Evolutionary conservation across 2,888 invertebrate genomes (phyloP).

Genomic region (Eupelmus urozonus): DNA sequence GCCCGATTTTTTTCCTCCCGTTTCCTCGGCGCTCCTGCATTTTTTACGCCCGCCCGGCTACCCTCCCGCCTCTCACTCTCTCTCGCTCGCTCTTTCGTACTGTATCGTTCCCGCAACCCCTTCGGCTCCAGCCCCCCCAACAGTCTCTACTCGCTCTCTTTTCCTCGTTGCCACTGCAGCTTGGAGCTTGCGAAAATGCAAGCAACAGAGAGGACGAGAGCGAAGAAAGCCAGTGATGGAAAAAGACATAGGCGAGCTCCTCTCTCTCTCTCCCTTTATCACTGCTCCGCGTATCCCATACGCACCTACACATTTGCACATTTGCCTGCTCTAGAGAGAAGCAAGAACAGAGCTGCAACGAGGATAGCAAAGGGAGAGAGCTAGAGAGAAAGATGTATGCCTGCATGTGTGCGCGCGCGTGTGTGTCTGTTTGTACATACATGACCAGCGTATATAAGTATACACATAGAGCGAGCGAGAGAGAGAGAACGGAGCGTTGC

Average conservation of each 20-base stretch:
- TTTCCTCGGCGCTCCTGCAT: constrained; percentile 71
- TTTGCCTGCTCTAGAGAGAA: too few species aligned
- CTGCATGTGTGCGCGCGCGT: not conserved
- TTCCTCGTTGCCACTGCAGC: constrained; percentile 14
- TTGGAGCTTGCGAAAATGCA: constrained; percentile 54
- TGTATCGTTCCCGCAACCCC: not conserved
- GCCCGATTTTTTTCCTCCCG: constrained; percentile 71
- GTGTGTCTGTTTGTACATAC: not conserved
- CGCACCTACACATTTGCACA: not conserved
- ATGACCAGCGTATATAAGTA: too few species aligned
- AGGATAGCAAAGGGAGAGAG: not conserved
- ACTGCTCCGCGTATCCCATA: not conserved
- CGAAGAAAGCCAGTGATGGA: constrained; percentile 36
- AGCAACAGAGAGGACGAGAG: constrained; percentile 51
- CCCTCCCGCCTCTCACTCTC: constrained; percentile 49
- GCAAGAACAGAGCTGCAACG: too few species aligned
- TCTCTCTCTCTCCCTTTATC: constrained; percentile 5
- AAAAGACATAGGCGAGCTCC: constrained; percentile 47
- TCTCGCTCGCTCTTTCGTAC: constrained; percentile 54
- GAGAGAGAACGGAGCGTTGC: too few species aligned
- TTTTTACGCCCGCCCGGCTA: constrained; percentile 67
- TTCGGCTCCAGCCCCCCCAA: constrained; percentile 52
- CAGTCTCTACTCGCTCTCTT: constrained; percentile 53
- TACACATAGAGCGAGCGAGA: too few species aligned
- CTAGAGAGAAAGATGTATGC: not conserved